phyloP scores from a whole-genome alignment of 1,140 invertebrate species.

The Heliconius congener region DNA sequence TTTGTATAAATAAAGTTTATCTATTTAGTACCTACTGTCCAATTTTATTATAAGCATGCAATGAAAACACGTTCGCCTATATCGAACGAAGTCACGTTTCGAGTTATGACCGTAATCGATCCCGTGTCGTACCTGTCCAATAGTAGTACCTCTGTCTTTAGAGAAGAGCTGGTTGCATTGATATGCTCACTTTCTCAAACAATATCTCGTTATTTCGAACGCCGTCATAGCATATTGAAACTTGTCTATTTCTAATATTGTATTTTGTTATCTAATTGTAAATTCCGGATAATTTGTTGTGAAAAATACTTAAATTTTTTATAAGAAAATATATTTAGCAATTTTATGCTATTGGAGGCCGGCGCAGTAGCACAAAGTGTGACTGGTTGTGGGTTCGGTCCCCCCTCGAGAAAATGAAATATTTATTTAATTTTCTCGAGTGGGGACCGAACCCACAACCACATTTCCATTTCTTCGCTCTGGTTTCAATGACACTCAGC shows the following conservation, averaged over 20 bases:
- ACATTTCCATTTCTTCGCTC: too few species aligned
- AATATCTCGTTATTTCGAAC: neutral
- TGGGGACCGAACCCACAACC: too few species aligned
- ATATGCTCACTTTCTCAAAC: conserved; percentile 37
- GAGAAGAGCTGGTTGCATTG: conserved; percentile 41
- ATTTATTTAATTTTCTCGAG: too few species aligned
- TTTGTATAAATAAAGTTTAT: neutral
- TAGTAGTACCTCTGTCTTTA: conserved; percentile 44
- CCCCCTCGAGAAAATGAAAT: too few species aligned
- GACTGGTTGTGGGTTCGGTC: too few species aligned
- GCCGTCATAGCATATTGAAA: neutral
- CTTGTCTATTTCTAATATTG: neutral
- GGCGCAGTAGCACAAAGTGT: too few species aligned
- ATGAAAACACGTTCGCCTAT: conserved; percentile 20
- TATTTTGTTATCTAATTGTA: neutral
- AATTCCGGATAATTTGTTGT: neutral
- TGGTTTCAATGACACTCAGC: too few species aligned
- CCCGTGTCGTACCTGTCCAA: conserved; percentile 48
- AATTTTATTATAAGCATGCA: conserved; percentile 11
- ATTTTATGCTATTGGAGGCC: too few species aligned
- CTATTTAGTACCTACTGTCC: neutral
- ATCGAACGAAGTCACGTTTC: conserved; percentile 46
- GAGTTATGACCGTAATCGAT: conserved; percentile 46
- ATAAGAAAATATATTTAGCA: too few species aligned
- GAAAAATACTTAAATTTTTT: too few species aligned